Evolutionary conservation across 1,140 invertebrate species (phyloP).

Genomic region (Calephelis virginiensis): DNA sequence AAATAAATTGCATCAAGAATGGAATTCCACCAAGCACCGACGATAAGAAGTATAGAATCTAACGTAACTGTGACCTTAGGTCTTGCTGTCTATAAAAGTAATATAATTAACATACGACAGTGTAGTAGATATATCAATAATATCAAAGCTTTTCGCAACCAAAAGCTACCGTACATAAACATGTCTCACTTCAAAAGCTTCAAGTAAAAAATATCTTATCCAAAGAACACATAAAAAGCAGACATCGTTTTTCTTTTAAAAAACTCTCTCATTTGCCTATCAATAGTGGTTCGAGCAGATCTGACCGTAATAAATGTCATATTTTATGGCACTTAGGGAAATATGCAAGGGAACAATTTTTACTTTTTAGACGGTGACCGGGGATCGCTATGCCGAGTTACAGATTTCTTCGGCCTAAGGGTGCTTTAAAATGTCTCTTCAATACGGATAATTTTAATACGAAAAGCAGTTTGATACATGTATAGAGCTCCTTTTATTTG

Average conservation of each 20-base stretch:
- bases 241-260: constrained; percentile 79
- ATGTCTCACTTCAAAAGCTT: constrained; percentile 42
- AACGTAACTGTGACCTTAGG: too few species aligned
- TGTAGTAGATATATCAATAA: too few species aligned
- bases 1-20: too few species aligned
- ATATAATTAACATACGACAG: too few species aligned
- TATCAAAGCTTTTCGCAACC: too few species aligned
- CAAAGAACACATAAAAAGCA: constrained; percentile 77
- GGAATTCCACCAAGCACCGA: too few species aligned
- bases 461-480: background rate
- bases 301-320: constrained; percentile 78
- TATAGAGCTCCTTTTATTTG: background rate
- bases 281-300: constrained; percentile 77
- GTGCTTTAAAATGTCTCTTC: constrained; percentile 53
- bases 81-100: too few species aligned
- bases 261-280: constrained; percentile 78
- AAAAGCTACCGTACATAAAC: too few species aligned
- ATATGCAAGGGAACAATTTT: constrained; percentile 77
- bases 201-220: constrained; percentile 68
- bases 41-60: too few species aligned
- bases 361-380: constrained; percentile 71
- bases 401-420: constrained; percentile 55
- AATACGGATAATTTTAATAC: constrained; percentile 25
- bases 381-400: constrained; percentile 65
- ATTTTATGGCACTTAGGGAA: constrained; percentile 76